phyloP scores from a whole-genome alignment of 2,797 vertebrate genomes.

The Falco biarmicus region DNA sequence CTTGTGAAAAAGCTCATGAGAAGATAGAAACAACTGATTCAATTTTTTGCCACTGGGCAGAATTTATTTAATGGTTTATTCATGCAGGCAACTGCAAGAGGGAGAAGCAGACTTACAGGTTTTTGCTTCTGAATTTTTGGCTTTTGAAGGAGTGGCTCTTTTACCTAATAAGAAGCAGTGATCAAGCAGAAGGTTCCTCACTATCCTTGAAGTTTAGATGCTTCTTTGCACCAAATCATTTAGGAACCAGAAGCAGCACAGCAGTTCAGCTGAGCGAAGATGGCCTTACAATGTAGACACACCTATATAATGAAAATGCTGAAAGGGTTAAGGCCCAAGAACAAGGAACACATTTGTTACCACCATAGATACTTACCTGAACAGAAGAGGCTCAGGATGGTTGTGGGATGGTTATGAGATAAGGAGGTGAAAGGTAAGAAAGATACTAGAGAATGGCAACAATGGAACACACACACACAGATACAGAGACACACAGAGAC shows the following conservation, averaged over 20 bases:
- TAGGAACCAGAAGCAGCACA: background rate
- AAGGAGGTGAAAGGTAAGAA: too few species aligned
- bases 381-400: too few species aligned
- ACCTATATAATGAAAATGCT: background rate
- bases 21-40: background rate
- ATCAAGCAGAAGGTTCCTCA: conserved; percentile 44
- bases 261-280: background rate
- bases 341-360: too few species aligned
- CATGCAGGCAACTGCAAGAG: background rate
- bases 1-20: background rate
- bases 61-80: conserved; percentile 58
- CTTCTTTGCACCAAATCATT: background rate
- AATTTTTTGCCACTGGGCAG: conserved; percentile 25
- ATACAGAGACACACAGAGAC: too few species aligned
- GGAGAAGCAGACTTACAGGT: background rate
- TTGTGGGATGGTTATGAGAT: too few species aligned
- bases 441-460: too few species aligned
- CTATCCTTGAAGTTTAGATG: background rate
- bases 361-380: too few species aligned
- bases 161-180: conserved; percentile 39
- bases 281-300: background rate
- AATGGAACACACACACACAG: too few species aligned
- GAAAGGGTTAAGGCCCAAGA: too few species aligned
- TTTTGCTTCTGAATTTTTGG: conserved; percentile 58
- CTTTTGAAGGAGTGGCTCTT: conserved; percentile 49